Base-by-base conservation (phyloP, 64 coral and sea anemone genomes). In the Dendronephthya gigantea region DNA sequence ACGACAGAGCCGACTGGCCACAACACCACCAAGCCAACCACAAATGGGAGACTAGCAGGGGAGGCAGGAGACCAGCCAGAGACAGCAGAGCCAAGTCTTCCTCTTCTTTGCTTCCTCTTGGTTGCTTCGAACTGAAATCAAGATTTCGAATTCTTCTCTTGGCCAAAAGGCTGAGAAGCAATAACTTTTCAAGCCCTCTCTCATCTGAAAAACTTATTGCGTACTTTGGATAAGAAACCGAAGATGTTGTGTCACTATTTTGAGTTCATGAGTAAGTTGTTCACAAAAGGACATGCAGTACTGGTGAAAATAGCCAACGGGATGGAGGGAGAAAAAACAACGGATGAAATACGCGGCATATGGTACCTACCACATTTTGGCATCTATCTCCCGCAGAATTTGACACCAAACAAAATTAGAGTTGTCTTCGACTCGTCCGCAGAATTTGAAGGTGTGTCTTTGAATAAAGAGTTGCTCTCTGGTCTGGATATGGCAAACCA, bases 391-490 rank as follows among this genome's bases (percentile, higher is more conserved):
- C 58, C 58, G 22, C 19, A 66, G 58, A 66, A 66, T n/a, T n/a
- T n/a, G n/a, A n/a, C n/a, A 30, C 19, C 19, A 14, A 30, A 66
- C 58, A 66, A 66, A 66, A 66, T 66, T 66, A n/a, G 58, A n/a
- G 14, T 66, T 66, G 58, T 66, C 19, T 66, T 66, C 29, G 58
- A 66, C 29, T 66, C 14, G 58, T 22, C 58, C 14, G 58, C 58
- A 66, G 58, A 66, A 66, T 66, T 22, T 66, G 58, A 66, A 66
- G 58, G 58, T 66, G 58, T 66, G 58, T 66, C 58, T 22, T 66
- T 66, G 58, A 66, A 66, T 30, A 66, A 66, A 66, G 19, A n/a
- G 29, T 30, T 66, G 19, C 58, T 66, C 4, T 66, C 19, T 66
- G 58, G 58, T 66, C 58, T 17, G 2, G 58, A 66, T 14, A 22